Conservation (phyloP, 2,113 vertebrate species). For the Entosphenus tridentatus region DNA sequence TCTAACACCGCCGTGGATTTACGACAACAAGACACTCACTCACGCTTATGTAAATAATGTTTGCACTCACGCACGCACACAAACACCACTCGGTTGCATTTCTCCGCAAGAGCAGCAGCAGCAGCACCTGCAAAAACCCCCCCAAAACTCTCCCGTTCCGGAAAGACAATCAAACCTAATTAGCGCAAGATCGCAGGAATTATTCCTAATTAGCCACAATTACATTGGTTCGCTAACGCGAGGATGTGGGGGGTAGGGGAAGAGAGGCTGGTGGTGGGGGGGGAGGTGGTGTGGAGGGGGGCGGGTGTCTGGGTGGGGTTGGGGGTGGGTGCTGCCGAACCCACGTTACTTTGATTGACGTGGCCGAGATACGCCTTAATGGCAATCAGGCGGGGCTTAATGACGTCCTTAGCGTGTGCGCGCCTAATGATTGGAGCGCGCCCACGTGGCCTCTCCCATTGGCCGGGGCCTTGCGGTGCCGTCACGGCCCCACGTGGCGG, state of each 20-base stretch:
- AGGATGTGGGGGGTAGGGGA: neutral
- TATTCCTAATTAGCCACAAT: constrained; percentile 5
- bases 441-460: neutral
- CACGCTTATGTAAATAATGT: no score
- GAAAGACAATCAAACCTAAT: constrained; percentile 6
- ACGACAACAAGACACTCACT: no score
- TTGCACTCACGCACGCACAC: no score
- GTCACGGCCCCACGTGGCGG: constrained; percentile 3
- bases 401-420: neutral
- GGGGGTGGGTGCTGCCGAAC: neutral
- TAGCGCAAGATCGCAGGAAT: constrained; percentile 5
- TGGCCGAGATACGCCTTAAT: neutral
- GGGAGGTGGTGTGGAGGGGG: no score
- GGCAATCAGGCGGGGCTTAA: neutral
- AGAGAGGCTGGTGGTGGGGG: no score
- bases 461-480: neutral
- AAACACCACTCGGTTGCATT: no score
- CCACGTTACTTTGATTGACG: constrained; percentile 7
- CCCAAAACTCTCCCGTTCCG: constrained; percentile 5
- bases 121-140: neutral
- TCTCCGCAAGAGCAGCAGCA: no score
- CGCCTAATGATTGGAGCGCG: neutral
- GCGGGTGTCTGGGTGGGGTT: no score
- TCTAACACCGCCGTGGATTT: no score
- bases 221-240: constrained; percentile 6